These are phyloP conservation scores for Pholis gunnellus DNA, from an alignment of 2,113 vertebrate genomes.

Conservation along the genomic window DNA sequence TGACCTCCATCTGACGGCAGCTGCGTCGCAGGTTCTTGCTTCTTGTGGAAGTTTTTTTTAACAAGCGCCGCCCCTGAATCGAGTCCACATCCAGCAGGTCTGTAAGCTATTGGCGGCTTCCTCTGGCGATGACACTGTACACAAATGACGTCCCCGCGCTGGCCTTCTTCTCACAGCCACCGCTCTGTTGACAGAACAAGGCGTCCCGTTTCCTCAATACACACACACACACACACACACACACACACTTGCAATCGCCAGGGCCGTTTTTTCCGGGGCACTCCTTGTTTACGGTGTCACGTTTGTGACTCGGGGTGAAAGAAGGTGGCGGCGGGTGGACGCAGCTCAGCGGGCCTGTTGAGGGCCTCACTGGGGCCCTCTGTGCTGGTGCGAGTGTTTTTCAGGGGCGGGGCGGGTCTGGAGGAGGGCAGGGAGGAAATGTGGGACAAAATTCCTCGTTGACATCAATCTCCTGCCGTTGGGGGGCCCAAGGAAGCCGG, in stretches of 20 bases:
- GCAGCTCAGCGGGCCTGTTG: constrained; percentile 68
- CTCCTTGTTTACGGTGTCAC: constrained; percentile 76
- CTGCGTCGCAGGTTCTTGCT: constrained; percentile 63
- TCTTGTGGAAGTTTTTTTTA: constrained; percentile 54
- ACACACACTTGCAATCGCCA: constrained; percentile 51
- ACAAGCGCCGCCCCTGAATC: constrained; percentile 63
- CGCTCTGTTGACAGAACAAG: constrained; percentile 72
- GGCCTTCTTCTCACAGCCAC: constrained; percentile 63
- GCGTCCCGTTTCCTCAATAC: constrained; percentile 64
- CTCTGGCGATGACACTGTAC: constrained; percentile 63
- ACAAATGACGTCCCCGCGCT: constrained; percentile 60
- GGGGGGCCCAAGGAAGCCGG: constrained; percentile 81
- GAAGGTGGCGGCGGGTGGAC: constrained; percentile 56
- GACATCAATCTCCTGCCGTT: constrained; percentile 85
- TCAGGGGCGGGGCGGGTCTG: constrained; percentile 73
- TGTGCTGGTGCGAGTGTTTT: constrained; percentile 81
- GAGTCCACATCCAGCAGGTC: constrained; percentile 51
- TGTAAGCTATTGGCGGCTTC: constrained; percentile 57
- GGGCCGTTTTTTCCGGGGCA: constrained; percentile 70
- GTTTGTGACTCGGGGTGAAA: constrained; percentile 64
- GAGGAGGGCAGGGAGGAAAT: constrained; percentile 75
- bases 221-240: constrained; percentile 1
- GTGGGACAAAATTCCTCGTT: constrained; percentile 83
- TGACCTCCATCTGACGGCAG: constrained; percentile 45
- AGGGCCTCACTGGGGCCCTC: constrained; percentile 75